Conservation (phyloP, 2,797 vertebrate genomes). For the Odontamblyopus rebecca region DNA sequence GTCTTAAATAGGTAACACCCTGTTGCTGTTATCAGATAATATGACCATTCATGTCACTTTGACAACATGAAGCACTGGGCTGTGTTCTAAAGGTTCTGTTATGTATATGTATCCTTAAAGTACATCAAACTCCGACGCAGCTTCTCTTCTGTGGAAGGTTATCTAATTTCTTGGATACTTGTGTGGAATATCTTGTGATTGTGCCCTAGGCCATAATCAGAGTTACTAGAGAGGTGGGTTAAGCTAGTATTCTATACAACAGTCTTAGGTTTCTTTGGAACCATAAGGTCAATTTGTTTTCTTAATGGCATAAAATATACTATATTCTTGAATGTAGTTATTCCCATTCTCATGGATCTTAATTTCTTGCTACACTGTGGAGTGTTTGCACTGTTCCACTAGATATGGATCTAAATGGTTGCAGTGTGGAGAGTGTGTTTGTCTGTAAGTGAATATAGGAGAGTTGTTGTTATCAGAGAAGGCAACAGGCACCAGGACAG, state of each 20-base stretch:
- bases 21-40: neutral
- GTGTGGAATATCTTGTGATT: slow-evolving; percentile 70
- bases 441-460: slow-evolving; percentile 24
- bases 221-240: slow-evolving; percentile 46
- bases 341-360: neutral
- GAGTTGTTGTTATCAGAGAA: slow-evolving; percentile 51
- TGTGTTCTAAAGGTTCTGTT: neutral
- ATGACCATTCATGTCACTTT: neutral
- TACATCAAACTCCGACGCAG: neutral
- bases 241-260: slow-evolving; percentile 40
- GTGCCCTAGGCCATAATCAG: slow-evolving; percentile 56
- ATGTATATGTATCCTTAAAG: neutral
- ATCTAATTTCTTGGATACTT: slow-evolving; percentile 40
- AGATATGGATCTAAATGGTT: slow-evolving; percentile 3
- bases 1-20: neutral
- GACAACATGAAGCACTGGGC: neutral
- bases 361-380: neutral
- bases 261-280: slow-evolving; percentile 55
- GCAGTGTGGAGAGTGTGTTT: slow-evolving; percentile 18
- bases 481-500: slow-evolving; percentile 49
- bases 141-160: slow-evolving; percentile 20
- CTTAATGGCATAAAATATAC: slow-evolving; percentile 19
- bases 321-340: neutral
- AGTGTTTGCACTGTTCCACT: neutral
- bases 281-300: slow-evolving; percentile 27